Base-by-base conservation (phyloP, 1,140 invertebrate species). In the Diorhabda carinulata region DNA sequence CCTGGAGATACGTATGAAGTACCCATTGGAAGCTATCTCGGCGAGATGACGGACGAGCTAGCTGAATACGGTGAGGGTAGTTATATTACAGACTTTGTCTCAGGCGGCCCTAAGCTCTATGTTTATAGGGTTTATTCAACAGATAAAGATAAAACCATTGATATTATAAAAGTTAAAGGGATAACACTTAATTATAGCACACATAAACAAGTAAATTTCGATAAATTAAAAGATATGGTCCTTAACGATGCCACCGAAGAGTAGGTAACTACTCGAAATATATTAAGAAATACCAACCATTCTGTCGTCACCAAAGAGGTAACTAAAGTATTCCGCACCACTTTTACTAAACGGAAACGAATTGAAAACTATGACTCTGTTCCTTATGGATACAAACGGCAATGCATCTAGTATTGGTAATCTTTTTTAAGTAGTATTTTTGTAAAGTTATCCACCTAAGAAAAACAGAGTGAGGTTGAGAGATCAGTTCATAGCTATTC, bases 81-180 rank as follows among this genome's bases (percentile, higher is more conserved):
- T 63, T 57, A 63, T 61, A 71, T 67, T 57, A 70, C 40, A 25
- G 66, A 68, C n/a, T 68, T 62, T 72, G 72, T 75, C 2, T 72
- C 70, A 3, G 73, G 72, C 0, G 78, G 79, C 4, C 78, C 79
- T 2, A 81, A 81, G 75, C 78, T 72, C 66, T 79, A 80, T 65
- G 72, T 9, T 6, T 66, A 69, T 10, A 67, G 25, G 25, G 44
- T 59, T 4, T 64, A 57, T 9, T 25, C 44, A 25, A 25, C 25
- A 25, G 25, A 25, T 25, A 25, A 25, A 25, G 25, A 25, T 25
- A 25, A 25, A 25, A 25, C 6, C 52, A 6, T 7, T n/a, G 52
- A 56, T 56, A 56, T 56, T 6, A 52, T 67, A 4, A 67, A 67
- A 60, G 65, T 59, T 9, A 67, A 67, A 59, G 57, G 43, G 6